Percentiles rank a stretch among this genome's conserved stretches.
Evolutionary conservation across 2,888 invertebrate species (phyloP).

Genomic region (Gastrophysa polygoni): DNA sequence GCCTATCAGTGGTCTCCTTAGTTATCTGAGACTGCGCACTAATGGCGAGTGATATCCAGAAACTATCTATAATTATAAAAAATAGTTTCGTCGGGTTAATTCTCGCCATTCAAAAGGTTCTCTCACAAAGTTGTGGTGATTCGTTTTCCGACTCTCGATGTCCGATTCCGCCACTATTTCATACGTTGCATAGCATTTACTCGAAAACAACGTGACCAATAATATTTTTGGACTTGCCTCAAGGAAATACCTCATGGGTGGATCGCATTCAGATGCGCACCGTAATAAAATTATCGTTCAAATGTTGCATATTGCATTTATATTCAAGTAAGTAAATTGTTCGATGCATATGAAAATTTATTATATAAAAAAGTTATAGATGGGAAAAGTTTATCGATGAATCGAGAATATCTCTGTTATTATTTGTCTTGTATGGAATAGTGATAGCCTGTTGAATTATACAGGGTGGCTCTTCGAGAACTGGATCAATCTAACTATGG

Average conservation of each 20-base stretch:
- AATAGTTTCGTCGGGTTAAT: too few species aligned
- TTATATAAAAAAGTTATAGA: slow-evolving; percentile 19
- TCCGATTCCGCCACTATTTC: slow-evolving; percentile 40
- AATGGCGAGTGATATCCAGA: too few species aligned
- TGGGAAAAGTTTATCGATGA: slow-evolving; percentile 22
- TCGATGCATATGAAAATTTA: slow-evolving; percentile 18
- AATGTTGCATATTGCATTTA: slow-evolving; percentile 30
- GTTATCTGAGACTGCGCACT: too few species aligned
- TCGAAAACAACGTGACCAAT: background rate
- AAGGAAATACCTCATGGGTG: background rate
- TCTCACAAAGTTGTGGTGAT: slow-evolving; percentile 44
- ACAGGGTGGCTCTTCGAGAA: too few species aligned
- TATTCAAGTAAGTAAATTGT: slow-evolving; percentile 10
- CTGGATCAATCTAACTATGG: too few species aligned
- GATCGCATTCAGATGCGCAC: background rate
- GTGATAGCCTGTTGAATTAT: slow-evolving; percentile 42
- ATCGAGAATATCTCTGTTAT: slow-evolving; percentile 34
- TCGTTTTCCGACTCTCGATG: slow-evolving; percentile 28
- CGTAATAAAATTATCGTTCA: slow-evolving; percentile 10
- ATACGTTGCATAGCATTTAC: slow-evolving; percentile 29
- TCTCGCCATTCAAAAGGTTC: too few species aligned
- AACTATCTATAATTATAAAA: too few species aligned
- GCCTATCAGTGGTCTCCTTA: too few species aligned
- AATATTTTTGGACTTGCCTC: background rate
- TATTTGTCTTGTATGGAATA: slow-evolving; percentile 43